Evolutionary conservation across 2,797 vertebrate species (phyloP), one percentile per base, ranked within the genome.

Genomic region (Nyctibius grandis): DNA sequence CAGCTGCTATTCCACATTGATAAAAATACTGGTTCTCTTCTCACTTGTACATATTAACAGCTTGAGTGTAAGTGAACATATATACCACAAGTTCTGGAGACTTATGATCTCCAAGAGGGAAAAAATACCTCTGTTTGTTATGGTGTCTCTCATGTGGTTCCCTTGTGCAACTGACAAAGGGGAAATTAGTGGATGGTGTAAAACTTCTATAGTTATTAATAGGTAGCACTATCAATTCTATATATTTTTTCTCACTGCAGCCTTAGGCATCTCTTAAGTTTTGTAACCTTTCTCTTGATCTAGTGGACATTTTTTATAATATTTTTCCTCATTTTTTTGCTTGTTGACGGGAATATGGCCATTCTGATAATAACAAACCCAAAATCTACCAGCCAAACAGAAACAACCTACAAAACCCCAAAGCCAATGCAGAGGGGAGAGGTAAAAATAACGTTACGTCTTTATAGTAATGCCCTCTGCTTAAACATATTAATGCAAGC

Each of bases 1-100:
- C 95, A 94, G 95, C 94, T 94, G 95, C 92, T 97, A 44, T 95
- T 95, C 85, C 96, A 96, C 96, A 95, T 96, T 96, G 96, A 95
- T 96, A 96, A 96, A 97, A 97, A 97, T 96, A 96, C 87, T 82
- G 70, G 79, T 93, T 97, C 79, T 85, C 67, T 92, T 95, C 91
- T 95, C 94, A 85, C 94, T 96, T 91, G 42, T 95, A 70, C 96
- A 68, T 91, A 94, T 95, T 96, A 97, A 95, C 95, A 97, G 96
- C 88, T 95, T 95, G 95, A 93, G 88, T 95, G 91, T 92, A 95
- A 96, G 75, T 95, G 95, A 97, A 92, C 88, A 89, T 96, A 92
- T 70, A 97, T 93, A 86, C 79, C 84, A 87, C 80, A 81, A 91
- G 91, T 92, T 96, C 84, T 95, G 94, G 78, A 94, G 91, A 89